Percentiles rank a stretch among this genome's conserved stretches.
These are phyloP conservation scores for Cepaea nemoralis DNA, from an alignment of 1,140 invertebrate species.

Conservation along the genomic window DNA sequence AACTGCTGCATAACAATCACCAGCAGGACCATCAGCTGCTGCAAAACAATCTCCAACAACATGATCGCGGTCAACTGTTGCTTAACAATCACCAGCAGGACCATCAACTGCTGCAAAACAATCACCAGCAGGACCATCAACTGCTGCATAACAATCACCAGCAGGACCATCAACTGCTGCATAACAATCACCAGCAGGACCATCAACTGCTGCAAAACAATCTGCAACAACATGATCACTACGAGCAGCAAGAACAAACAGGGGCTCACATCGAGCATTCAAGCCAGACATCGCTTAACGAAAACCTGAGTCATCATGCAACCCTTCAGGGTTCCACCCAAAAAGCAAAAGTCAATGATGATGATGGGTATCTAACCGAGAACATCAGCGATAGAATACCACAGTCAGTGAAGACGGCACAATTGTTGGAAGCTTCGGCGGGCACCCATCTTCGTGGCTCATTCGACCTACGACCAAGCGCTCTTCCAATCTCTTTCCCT, in stretches of 20 bases:
- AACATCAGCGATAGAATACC: neutral
- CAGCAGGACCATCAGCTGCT: neutral
- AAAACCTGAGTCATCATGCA: neutral
- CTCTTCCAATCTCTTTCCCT: neutral
- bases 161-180: too few species aligned
- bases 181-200: too few species aligned
- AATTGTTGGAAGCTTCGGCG: neutral
- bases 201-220: neutral
- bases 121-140: constrained; percentile 17
- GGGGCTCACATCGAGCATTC: neutral
- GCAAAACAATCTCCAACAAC: neutral
- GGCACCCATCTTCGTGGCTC: neutral
- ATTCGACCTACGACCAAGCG: neutral
- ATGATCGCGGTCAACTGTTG: neutral
- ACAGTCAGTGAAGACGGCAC: neutral
- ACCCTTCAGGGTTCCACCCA: neutral
- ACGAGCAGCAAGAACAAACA: neutral
- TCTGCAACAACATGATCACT: neutral
- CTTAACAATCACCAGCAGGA: neutral
- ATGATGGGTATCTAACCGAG: neutral
- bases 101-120: neutral
- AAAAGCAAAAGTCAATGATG: neutral
- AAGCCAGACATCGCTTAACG: neutral
- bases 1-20: neutral
- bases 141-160: neutral